A percentile compares a stretch with the other conserved stretches of the same genome.
phyloP scores from a whole-genome alignment of 2,113 vertebrate genomes.

The Gymnocephalus cernua region DNA sequence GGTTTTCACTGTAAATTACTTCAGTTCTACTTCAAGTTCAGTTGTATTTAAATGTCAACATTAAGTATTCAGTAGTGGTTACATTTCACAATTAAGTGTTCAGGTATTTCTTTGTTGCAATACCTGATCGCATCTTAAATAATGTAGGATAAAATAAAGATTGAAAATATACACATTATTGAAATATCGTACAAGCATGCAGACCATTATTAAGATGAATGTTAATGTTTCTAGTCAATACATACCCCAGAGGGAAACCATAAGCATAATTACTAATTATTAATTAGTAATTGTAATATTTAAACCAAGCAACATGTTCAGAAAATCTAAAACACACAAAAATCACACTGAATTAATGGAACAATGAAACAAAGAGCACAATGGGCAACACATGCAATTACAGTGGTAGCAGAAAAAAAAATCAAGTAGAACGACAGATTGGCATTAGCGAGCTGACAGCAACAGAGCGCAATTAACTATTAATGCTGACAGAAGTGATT shows the following conservation, averaged over 20 bases:
- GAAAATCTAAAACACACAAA: slow-evolving; percentile 19
- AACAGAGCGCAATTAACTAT: slow-evolving; percentile 53
- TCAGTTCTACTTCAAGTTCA: background rate
- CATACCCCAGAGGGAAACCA: background rate
- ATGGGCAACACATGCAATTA: slow-evolving; percentile 24
- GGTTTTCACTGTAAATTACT: background rate
- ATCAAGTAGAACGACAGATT: slow-evolving; percentile 44
- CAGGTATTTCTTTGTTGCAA: background rate
- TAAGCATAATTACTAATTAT: slow-evolving; percentile 20
- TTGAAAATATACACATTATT: background rate
- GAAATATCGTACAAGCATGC: background rate
- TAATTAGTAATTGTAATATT: slow-evolving; percentile 25
- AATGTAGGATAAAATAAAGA: background rate
- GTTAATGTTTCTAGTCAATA: background rate
- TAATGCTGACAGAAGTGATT: slow-evolving; percentile 56
- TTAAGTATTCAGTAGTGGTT: background rate
- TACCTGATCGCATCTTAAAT: background rate
- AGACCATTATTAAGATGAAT: slow-evolving; percentile 1
- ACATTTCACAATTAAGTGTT: background rate
- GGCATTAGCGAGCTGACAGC: slow-evolving; percentile 48
- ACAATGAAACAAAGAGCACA: slow-evolving; percentile 35
- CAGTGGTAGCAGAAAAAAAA: slow-evolving; percentile 34
- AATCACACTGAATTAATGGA: slow-evolving; percentile 47
- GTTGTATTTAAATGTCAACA: background rate
- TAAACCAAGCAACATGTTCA: slow-evolving; percentile 26